Evolutionary conservation across 2,888 invertebrate genomes (phyloP), one percentile per base, ranked within the genome.

Genomic region (Folsomia manolachei): DNA sequence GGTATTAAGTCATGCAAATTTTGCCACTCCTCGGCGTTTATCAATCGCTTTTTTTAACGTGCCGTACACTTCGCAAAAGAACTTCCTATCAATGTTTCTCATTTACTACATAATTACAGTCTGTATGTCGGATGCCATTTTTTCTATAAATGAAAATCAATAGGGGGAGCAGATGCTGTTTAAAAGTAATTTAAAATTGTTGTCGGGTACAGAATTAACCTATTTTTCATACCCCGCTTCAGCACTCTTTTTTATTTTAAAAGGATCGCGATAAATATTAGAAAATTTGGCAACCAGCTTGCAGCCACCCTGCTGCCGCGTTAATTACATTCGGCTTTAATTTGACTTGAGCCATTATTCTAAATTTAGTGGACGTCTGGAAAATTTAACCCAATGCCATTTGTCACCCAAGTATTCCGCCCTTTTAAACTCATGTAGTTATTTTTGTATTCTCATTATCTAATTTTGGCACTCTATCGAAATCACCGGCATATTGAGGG

Each of bases 351-450:
- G 7, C 39, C 39, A 39, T 39, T 39, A 39, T 39, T 56, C 56
- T 56, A 19, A 56, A 56, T 56, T 56, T 56, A 56, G 19, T 39
- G 39, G 39, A 39, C 39, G 56, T 56, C 21, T 56, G 56, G 21
- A 56, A 56, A 56, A 19, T 56, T 18, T 56, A 56, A 56, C 56
- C 56, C n/a, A n/a, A 7, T 21, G 56, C n/a, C 56, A 56, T 56
- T 56, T 56, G 56, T 56, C 56, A 56, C 56, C 56, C n/a, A n/a
- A n/a, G n/a, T 56, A 56, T 18, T 56, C 56, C 56, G 56, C 56
- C 56, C 21, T 56, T 56, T 56, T 56, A 56, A 56, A 21, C 18
- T 56, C 56, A 19, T 56, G 56, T 56, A 14, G 7, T 19, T 56
- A 56, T 56, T 56, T 21, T n/a, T 56, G 21, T 56, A 56, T 21